Conservation (phyloP, 2,113 vertebrate genomes). For the Puffinus mauretanicus region DNA sequence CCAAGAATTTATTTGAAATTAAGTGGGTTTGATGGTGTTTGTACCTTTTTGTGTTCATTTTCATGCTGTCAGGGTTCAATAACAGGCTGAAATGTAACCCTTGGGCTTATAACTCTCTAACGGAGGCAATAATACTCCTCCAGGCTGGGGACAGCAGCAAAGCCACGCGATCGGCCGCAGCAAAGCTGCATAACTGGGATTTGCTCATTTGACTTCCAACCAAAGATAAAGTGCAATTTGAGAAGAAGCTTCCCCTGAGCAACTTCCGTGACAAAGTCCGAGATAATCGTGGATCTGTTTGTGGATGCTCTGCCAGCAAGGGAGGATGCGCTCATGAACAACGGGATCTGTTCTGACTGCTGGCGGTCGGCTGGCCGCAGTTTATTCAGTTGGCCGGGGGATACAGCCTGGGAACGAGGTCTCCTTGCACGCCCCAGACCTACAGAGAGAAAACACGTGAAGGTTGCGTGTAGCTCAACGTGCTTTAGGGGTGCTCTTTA, state of each 20-base stretch:
- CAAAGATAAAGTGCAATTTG: neutral
- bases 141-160: neutral
- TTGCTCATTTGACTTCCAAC: neutral
- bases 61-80: neutral
- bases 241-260: neutral
- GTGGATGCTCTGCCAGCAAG: neutral
- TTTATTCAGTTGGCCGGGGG: neutral
- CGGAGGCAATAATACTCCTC: neutral
- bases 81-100: neutral
- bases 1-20: neutral
- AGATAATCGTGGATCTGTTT: neutral
- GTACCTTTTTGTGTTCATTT: neutral
- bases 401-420: neutral
- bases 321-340: fast-evolving
- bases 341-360: neutral
- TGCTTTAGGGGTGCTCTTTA: neutral
- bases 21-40: neutral
- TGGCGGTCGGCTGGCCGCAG: fast-evolving
- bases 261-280: fast-evolving
- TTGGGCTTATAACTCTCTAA: neutral
- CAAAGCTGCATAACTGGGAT: neutral
- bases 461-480: neutral
- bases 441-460: neutral
- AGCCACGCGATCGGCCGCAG: neutral
- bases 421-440: neutral